phyloP scores from a whole-genome alignment of 2,113 vertebrate species.

The Chamaea fasciata region DNA sequence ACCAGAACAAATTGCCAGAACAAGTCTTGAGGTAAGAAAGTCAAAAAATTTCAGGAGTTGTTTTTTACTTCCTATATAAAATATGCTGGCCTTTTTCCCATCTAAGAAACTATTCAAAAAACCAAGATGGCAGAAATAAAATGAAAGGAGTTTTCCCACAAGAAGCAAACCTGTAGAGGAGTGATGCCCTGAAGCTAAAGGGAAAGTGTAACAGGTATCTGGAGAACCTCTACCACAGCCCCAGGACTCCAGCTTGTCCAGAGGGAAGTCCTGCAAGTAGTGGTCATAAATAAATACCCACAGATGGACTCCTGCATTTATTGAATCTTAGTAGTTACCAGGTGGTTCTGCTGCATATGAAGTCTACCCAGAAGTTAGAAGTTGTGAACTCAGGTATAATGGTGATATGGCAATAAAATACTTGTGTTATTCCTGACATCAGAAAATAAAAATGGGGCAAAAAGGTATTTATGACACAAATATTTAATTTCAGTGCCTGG shows the following conservation, averaged over 20 bases:
- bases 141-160: background rate
- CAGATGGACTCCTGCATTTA: background rate
- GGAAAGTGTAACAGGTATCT: background rate
- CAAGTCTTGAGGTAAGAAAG: background rate
- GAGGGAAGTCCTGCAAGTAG: background rate
- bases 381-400: background rate
- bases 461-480: background rate
- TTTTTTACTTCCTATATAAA: background rate
- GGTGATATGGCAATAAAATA: background rate
- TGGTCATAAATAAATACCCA: background rate
- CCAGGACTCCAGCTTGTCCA: background rate
- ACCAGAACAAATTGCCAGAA: background rate
- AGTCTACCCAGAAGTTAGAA: background rate
- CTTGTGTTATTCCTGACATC: background rate
- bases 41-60: background rate
- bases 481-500: background rate
- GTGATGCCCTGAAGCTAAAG: background rate
- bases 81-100: rapidly evolving
- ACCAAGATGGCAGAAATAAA: background rate
- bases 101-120: background rate
- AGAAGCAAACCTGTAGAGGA: background rate
- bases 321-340: background rate
- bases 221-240: background rate
- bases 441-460: background rate
- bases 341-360: background rate